Percentiles rank a stretch among this genome's conserved stretches.
Conservation (phyloP, 1,140 invertebrate species). For the Drosophila mayri region DNA sequence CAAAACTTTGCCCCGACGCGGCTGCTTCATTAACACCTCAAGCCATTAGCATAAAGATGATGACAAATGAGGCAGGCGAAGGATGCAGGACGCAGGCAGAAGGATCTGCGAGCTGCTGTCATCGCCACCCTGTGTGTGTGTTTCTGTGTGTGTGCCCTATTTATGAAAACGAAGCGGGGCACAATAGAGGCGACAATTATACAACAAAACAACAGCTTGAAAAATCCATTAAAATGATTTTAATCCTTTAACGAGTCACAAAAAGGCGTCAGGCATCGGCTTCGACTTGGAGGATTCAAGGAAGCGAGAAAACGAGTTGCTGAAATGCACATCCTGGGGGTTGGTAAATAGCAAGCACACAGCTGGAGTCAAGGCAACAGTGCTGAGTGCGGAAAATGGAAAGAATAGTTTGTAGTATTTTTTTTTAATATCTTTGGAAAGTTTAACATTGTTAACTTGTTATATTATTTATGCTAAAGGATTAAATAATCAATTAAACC, state of each 20-base stretch:
- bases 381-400: background rate
- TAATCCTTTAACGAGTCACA: conserved; percentile 82
- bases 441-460: no score
- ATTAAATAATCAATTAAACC: background rate
- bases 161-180: conserved; percentile 50
- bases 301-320: conserved; percentile 3
- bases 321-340: conserved; percentile 48
- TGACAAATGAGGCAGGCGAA: conserved; percentile 67
- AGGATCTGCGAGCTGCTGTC: conserved; percentile 21
- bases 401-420: background rate
- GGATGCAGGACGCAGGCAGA: background rate
- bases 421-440: background rate
- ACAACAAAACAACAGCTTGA: conserved; percentile 83
- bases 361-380: background rate
- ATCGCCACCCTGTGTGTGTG: conserved; percentile 42
- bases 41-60: conserved; percentile 74
- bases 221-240: conserved; percentile 84
- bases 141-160: conserved; percentile 58
- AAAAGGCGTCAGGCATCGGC: conserved; percentile 49
- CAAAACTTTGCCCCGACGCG: conserved; percentile 8
- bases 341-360: conserved; percentile 2
- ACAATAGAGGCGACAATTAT: conserved; percentile 76
- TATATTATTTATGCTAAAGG: background rate
- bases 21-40: conserved; percentile 60
- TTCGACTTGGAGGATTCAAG: conserved; percentile 22